Conservation (phyloP, 1,140 invertebrate genomes). For the Homarus americanus region DNA sequence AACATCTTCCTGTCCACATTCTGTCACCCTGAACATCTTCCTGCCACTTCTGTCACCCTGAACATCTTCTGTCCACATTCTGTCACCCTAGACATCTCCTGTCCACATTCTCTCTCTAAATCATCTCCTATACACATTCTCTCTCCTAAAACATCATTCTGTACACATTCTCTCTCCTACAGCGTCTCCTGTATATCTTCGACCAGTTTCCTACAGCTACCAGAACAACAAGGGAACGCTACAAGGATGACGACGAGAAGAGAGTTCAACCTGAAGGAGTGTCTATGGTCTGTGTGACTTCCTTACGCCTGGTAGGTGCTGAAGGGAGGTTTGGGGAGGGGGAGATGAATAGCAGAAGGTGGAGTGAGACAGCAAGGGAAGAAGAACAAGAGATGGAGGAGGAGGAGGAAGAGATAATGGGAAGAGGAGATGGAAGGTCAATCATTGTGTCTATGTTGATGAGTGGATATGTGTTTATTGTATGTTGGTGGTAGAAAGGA, state of each 20-base stretch:
- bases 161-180: neutral
- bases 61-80: too few relatives aligned
- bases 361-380: neutral
- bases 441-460: neutral
- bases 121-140: neutral
- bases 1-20: too few relatives aligned
- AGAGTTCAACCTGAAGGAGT: slow-evolving; percentile 96
- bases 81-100: too few relatives aligned
- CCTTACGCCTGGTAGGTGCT: slow-evolving; percentile 92
- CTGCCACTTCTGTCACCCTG: too few relatives aligned
- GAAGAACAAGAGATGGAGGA: neutral
- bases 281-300: slow-evolving; percentile 99
- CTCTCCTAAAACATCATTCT: neutral
- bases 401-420: neutral
- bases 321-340: too few relatives aligned
- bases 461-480: neutral
- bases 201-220: slow-evolving; percentile 97
- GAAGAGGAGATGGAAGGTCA: neutral
- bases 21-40: too few relatives aligned
- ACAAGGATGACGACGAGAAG: slow-evolving; percentile 96
- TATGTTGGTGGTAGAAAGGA: too few relatives aligned
- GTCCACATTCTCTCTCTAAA: too few relatives aligned
- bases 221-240: slow-evolving; percentile 96
- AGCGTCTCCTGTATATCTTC: slow-evolving; percentile 97
- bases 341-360: too few relatives aligned